Percentiles rank a stretch among this genome's conserved stretches.
These are phyloP conservation scores for Monopterus albus DNA, from an alignment of 2,113 vertebrate genomes.

Conservation along the genomic window DNA sequence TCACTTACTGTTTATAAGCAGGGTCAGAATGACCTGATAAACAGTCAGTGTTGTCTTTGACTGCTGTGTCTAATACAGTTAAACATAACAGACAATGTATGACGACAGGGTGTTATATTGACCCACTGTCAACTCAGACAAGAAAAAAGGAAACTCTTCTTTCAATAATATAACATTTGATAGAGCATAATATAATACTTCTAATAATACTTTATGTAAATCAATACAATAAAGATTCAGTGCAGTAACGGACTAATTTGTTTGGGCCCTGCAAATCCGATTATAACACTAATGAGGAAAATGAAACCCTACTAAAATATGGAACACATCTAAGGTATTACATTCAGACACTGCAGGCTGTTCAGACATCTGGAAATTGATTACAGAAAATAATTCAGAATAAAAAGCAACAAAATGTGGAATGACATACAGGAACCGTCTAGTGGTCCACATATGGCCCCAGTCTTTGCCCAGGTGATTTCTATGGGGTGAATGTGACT, in stretches of 20 bases:
- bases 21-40: neutral
- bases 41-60: neutral
- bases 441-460: neutral
- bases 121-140: neutral
- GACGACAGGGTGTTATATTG: neutral
- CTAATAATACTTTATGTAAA: neutral
- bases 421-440: neutral
- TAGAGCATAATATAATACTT: conserved; percentile 13
- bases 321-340: conserved; percentile 32
- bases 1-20: neutral
- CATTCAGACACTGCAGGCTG: neutral
- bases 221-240: neutral
- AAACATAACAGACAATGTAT: neutral
- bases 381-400: neutral
- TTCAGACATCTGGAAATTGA: neutral
- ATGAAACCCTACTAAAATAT: neutral
- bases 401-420: neutral
- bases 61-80: no score
- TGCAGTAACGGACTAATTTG: neutral
- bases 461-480: conserved; percentile 1
- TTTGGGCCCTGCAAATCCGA: neutral
- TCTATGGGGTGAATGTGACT: neutral
- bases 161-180: conserved; percentile 16
- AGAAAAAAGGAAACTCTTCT: conserved; percentile 1
- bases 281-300: neutral